Base-by-base conservation (phyloP, 2,888 invertebrate genomes). In the Cataglyphis cursor region DNA sequence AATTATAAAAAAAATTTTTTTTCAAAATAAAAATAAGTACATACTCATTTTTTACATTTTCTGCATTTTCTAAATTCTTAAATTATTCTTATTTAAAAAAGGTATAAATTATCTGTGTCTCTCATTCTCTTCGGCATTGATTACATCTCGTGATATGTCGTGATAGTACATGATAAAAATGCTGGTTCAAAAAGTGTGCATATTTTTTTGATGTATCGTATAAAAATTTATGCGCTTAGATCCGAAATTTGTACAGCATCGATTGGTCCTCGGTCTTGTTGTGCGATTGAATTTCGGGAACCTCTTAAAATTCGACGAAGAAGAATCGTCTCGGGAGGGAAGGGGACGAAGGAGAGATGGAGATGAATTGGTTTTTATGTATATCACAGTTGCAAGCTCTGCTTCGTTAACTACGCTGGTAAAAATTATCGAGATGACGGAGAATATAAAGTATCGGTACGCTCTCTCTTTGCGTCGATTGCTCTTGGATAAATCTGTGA, bases 381-480 rank as follows among this genome's bases (percentile, higher is more conserved):
- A 93, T 93, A 93, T 93, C 93, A 93, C 93, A 93, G 93, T 93
- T 92, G 92, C 91, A 93, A 93, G 93, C 92, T 93, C 92, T 91
- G 93, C 92, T 91, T 90, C 87, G 89, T 90, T 89, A 92, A 92
- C 91, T 90, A 92, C 87, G 90, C 90, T 86, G 89, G 82, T 91
- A 91, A 82, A 59, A 88, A 84, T 91, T 86, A 88, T 82, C 80
- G 85, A 87, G 85, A 85, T 83, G 78, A 80, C 35, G 78, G 78
- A 87, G 70, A 87, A 87, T 83, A 87, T 84, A 57, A 74, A 84
- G 81, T 88, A 72, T 87, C 83, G 87, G 76, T 88, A 54, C 38
- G 61, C 38, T 62, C 72, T 82, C 70, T 80, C 35, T 82, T 83
- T 41, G 68, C 85, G 64, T 31, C 62, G 65, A 59, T 21, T 65